phyloP scores from a whole-genome alignment of 2,888 invertebrate genomes.

The Himalopsyche tibetana region DNA sequence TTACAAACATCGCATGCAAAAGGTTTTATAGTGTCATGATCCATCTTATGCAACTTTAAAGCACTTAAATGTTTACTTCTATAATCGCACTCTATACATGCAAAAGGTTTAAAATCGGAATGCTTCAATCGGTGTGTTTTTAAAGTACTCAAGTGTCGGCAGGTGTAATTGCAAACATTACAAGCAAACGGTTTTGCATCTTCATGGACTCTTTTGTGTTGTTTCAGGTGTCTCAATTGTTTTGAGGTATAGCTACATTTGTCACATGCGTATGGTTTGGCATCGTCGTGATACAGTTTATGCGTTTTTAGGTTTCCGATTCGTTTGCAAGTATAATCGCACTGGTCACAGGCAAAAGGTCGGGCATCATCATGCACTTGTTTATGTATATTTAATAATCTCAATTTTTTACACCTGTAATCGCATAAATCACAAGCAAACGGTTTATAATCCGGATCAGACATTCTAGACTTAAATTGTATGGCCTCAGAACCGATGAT shows the following conservation, averaged over 20 bases:
- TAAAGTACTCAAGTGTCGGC: not conserved
- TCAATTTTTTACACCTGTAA: not conserved
- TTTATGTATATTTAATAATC: constrained; percentile 9
- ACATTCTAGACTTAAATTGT: not conserved
- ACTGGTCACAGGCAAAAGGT: constrained; percentile 7
- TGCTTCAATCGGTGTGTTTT: constrained; percentile 12
- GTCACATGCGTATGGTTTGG: constrained; percentile 1
- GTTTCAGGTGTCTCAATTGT: not conserved
- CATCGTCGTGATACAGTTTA: not conserved
- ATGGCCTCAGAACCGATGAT: not conserved
- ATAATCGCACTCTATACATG: not conserved
- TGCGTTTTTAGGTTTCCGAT: constrained; percentile 9
- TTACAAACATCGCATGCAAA: not conserved
- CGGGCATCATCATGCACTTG: constrained; percentile 8
- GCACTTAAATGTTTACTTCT: constrained; percentile 7
- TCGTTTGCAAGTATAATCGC: constrained; percentile 13
- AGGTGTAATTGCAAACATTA: not conserved
- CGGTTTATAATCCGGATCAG: not conserved
- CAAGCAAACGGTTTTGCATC: constrained; percentile 9
- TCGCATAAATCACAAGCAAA: not conserved
- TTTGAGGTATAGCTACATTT: not conserved
- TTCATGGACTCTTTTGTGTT: constrained; percentile 20
- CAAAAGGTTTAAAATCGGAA: constrained; percentile 14
- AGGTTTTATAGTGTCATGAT: constrained; percentile 5
- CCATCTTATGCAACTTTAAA: not conserved